Base-by-base conservation (phyloP, 2,113 vertebrate genomes). In the Choloepus hoffmanni region DNA sequence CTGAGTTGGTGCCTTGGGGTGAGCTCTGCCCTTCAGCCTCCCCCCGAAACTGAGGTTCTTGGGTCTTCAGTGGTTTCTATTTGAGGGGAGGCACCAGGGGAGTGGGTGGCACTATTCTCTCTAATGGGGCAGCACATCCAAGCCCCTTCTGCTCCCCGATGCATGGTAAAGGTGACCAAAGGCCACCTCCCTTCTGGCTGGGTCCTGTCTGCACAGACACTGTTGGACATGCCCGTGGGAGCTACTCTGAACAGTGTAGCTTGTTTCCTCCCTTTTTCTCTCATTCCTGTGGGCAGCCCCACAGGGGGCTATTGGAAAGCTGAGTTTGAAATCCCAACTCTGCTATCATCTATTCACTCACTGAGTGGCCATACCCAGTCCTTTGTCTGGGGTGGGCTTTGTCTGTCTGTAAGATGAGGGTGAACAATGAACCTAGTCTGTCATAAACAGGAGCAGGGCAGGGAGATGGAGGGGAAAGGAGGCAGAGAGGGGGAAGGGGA, bases 81-180 rank as follows among this genome's bases (percentile, higher is more conserved):
- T 15, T 6, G 14, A 33, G 67, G 45, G 58, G 55, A 45, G 36
- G n/a, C 26, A 7, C 73, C 40, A 30, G n/a, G 2, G 2, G 45
- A 76, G 2, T 1, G 19, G 40, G 60, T n/a, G 19, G 21, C 14
- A 3, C 23, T 24, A 23, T 50, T 40, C 68, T 63, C 21, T 24
- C 7, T 48, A 26, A 60, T 26, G 43, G 4, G 13, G 89, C 33
- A 53, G 36, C 68, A 18, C 6, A 2, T 19, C 18, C 40, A 83
- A 2, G 23, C 11, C 50, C 50, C 55, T 92, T 87, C 24, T 86
- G 67, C 40, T 72, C 26, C 55, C 28, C 15, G 36, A 6, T n/a
- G 65, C 62, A 33, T 2, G 0, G 0, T 50, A 24, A 15, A 14
- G 48, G 36, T 67, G 3, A n/a, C n/a, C 12, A 16, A 12, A 55